phyloP scores from a whole-genome alignment of 2,888 invertebrate species.

The Lithophane ornitopus region DNA sequence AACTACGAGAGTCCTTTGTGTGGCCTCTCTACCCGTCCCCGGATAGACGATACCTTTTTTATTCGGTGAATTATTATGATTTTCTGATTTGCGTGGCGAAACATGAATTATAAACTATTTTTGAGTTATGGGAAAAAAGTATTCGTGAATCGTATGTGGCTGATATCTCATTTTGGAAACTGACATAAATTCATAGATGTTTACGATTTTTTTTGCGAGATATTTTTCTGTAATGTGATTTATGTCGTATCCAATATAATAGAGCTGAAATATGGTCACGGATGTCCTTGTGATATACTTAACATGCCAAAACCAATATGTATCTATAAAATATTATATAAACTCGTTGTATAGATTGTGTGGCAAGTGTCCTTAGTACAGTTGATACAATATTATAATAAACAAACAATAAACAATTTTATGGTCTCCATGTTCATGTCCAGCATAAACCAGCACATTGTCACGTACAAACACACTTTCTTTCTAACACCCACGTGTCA shows the following conservation, averaged over 20 bases:
- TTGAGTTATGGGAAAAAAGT: slow-evolving; percentile 72
- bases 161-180: slow-evolving; percentile 73
- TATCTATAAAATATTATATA: background rate
- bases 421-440: background rate
- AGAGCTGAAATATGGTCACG: slow-evolving; percentile 32
- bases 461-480: background rate
- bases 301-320: background rate
- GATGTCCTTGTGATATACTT: slow-evolving; percentile 12
- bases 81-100: slow-evolving; percentile 83
- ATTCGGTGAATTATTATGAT: slow-evolving; percentile 77
- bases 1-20: slow-evolving; percentile 84
- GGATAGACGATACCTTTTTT: slow-evolving; percentile 79
- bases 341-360: background rate
- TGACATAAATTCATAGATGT: slow-evolving; percentile 54
- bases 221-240: slow-evolving; percentile 52
- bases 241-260: slow-evolving; percentile 46
- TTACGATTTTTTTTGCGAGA: slow-evolving; percentile 37
- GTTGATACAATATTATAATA: background rate
- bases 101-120: slow-evolving; percentile 76
- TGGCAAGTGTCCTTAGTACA: background rate
- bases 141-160: slow-evolving; percentile 59
- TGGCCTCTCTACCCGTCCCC: slow-evolving; percentile 72
- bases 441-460: background rate
- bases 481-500: slow-evolving; percentile 35
- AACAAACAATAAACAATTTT: background rate